Evolutionary conservation across 2,113 vertebrate genomes (phyloP).

Genomic region (Podocnemis expansa): DNA sequence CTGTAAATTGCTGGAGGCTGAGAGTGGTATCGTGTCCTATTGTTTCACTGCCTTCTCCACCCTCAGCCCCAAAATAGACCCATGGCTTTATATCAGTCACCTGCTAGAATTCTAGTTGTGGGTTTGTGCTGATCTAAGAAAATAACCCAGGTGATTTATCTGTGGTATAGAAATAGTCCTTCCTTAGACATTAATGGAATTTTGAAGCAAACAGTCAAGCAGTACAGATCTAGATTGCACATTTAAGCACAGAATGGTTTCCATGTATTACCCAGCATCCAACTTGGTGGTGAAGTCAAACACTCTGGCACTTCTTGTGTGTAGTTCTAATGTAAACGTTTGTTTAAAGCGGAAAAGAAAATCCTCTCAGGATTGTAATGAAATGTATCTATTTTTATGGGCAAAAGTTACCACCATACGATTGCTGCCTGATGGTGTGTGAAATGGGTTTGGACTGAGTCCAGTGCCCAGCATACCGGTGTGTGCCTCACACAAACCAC

Average conservation of each 20-base stretch:
- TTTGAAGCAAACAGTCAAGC: not conserved
- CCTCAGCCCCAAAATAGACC: not conserved
- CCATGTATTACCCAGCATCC: not conserved
- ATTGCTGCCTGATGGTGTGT: not conserved
- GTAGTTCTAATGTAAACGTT: not conserved
- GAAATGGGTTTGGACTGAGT: not conserved
- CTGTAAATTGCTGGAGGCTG: constrained; percentile 3
- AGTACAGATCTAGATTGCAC: not conserved
- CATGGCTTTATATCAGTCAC: not conserved
- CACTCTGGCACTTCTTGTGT: not conserved
- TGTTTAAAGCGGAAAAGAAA: not conserved
- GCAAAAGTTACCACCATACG: not conserved
- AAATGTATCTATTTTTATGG: not conserved
- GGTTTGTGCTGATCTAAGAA: not conserved
- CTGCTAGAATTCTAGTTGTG: not conserved
- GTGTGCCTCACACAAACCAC: not conserved
- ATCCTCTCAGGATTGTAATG: not conserved
- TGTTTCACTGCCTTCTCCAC: not conserved
- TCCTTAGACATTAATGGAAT: not conserved
- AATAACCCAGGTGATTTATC: not conserved
- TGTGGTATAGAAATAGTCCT: not conserved
- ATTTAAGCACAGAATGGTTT: not conserved
- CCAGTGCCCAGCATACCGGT: not conserved
- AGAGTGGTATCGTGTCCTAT: not conserved
- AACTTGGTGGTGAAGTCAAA: not conserved